Evolutionary conservation across 2,113 vertebrate species (phyloP).

Genomic region (Myanophis thanlyinensis): DNA sequence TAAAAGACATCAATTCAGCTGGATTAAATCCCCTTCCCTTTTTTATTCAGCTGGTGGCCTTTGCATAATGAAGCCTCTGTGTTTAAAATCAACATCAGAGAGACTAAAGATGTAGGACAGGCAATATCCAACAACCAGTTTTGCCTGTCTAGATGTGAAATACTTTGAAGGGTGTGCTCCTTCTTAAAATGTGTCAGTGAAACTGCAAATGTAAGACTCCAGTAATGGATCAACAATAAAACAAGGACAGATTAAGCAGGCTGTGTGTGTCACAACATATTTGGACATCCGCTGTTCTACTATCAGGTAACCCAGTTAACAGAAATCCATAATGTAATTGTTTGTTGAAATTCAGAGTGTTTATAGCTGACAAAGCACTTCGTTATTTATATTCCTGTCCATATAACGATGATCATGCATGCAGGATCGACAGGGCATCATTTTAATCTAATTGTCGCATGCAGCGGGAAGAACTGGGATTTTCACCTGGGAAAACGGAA

Average conservation of each 20-base stretch:
- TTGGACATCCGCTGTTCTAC: background rate
- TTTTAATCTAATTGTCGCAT: background rate
- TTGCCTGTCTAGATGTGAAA: background rate
- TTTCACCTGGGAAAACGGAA: background rate
- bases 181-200: constrained; percentile 4
- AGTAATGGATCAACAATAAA: background rate
- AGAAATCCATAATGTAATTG: background rate
- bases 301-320: background rate
- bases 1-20: background rate
- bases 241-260: background rate
- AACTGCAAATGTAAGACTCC: background rate
- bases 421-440: background rate
- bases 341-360: background rate
- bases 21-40: background rate
- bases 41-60: background rate
- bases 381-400: background rate
- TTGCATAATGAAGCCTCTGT: background rate
- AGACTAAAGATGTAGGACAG: constrained; percentile 4
- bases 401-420: background rate
- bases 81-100: background rate
- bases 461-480: background rate
- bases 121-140: background rate
- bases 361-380: background rate
- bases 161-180: constrained; percentile 5
- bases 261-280: background rate